A percentile compares a stretch with the other conserved stretches of the same genome.
phyloP scores from a whole-genome alignment of 64 coral and sea anemone species.

The Montipora cactus region DNA sequence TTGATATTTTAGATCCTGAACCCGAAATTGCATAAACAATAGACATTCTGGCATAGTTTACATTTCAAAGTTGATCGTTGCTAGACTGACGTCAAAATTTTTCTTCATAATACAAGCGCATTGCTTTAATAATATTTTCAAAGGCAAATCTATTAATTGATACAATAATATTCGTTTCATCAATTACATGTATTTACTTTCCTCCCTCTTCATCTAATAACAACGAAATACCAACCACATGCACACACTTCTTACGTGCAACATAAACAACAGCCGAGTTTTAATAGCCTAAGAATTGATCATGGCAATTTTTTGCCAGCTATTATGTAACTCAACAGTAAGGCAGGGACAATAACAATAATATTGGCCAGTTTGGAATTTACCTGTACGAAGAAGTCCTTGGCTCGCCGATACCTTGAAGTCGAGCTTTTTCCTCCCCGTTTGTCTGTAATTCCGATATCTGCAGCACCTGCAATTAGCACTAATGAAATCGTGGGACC shows the following conservation, averaged over 20 bases:
- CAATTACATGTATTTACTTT: background rate
- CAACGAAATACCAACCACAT: background rate
- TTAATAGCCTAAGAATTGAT: slow-evolving; percentile 7
- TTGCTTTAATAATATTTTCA: background rate
- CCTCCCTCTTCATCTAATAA: background rate
- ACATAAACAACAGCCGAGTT: background rate
- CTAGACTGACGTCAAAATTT: too few species aligned
- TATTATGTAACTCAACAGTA: slow-evolving; percentile 26
- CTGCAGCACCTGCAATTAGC: slow-evolving; percentile 91
- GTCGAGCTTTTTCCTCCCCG: slow-evolving; percentile 48
- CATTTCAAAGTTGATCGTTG: background rate
- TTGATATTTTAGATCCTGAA: too few species aligned
- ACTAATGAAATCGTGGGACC: slow-evolving; percentile 83
- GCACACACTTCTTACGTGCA: background rate
- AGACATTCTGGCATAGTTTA: background rate
- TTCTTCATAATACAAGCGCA: too few species aligned
- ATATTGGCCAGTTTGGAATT: background rate
- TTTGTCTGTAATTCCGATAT: slow-evolving; percentile 78
- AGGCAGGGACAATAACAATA: slow-evolving; percentile 31
- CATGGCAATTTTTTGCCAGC: background rate
- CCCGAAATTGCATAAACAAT: too few species aligned
- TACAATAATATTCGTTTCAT: background rate
- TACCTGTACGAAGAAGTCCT: slow-evolving; percentile 95
- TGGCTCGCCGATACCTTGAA: slow-evolving; percentile 84
- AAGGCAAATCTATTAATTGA: background rate